These are phyloP conservation scores for Protaetia brevitarsis DNA, from an alignment of 1,140 invertebrate genomes.

Conservation along the genomic window DNA sequence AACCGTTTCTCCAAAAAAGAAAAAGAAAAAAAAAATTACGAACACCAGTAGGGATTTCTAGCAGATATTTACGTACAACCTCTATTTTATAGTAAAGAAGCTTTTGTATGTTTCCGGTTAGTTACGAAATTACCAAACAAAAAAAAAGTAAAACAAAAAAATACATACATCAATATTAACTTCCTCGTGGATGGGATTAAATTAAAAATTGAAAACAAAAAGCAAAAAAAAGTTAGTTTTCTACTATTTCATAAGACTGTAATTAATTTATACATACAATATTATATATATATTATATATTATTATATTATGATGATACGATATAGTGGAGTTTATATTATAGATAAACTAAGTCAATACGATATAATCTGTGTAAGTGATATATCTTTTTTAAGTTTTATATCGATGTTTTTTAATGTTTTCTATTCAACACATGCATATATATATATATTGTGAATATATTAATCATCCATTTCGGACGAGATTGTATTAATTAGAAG, in stretches of 20 bases:
- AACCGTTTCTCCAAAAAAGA: background rate
- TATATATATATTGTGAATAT: constrained; percentile 17
- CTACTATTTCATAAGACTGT: constrained; percentile 18
- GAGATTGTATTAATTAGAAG: background rate
- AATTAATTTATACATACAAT: constrained; percentile 11
- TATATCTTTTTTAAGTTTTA: constrained; percentile 18
- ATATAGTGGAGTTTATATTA: background rate
- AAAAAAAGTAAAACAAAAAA: background rate
- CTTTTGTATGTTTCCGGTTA: constrained; percentile 11
- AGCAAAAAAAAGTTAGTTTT: constrained; percentile 16
- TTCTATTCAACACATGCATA: constrained; percentile 10
- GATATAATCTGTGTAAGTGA: constrained; percentile 5
- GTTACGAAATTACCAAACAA: background rate
- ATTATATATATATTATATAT: constrained; percentile 8
- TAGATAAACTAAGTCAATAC: constrained; percentile 10
- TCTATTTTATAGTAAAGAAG: constrained; percentile 13
- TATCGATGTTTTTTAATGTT: constrained; percentile 2
- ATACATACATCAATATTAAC: background rate
- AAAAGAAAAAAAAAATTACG: background rate
- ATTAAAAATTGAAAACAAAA: background rate
- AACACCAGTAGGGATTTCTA: background rate
- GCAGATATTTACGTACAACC: background rate
- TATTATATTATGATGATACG: background rate
- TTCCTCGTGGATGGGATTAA: background rate
- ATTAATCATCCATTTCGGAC: background rate